Base-by-base conservation (phyloP, 1,140 invertebrate genomes). In the Rhyzopertha dominica region DNA sequence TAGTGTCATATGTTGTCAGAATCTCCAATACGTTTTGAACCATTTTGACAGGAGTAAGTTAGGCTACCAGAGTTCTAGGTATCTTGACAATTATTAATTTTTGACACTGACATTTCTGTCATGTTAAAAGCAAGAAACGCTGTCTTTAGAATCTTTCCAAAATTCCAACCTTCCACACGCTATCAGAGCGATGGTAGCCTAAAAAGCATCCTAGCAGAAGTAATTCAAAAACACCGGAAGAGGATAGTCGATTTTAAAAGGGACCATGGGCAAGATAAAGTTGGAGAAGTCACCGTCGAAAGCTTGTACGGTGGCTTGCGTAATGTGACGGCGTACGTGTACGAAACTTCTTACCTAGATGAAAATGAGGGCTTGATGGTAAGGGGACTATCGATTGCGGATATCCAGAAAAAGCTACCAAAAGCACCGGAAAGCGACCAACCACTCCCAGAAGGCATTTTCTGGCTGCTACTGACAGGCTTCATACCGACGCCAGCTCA, bases 251-350 rank as follows among this genome's bases (percentile, higher is more conserved):
- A 82, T 16, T 98, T 99, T 70, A 79, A 93, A 25, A 91, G 93
- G 66, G 69, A 84, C 48, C 75, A 93, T 84, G 94, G 93, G 5
- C 58, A 71, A 38, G 85, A 82, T 35, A 89, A 91, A 73, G 85
- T 97, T 61, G 95, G 95, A 49, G 90, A 97, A 65, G 87, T 98
- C 57, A 97, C 91, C 55, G 82, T 99, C 36, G 93, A 98, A 63
- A 94, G 94, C 91, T 89, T 95, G 78, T 98, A 98, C 71, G 94
- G 95, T 61, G 95, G 95, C 43, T 97, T 98, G 95, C 77, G 94
- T 62, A 92, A 92, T 14, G 96, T 98, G 68, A 91, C 90, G 66
- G 92, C 89, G 50, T 71, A 98, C 25, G 89, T 98, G 0, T 93
- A 87, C 66, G 95, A 98, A 71, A 95, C 94, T 1, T 97, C 93